Evolutionary conservation across 2,113 vertebrate genomes (phyloP).

Genomic region (Genyomyrus donnyi): DNA sequence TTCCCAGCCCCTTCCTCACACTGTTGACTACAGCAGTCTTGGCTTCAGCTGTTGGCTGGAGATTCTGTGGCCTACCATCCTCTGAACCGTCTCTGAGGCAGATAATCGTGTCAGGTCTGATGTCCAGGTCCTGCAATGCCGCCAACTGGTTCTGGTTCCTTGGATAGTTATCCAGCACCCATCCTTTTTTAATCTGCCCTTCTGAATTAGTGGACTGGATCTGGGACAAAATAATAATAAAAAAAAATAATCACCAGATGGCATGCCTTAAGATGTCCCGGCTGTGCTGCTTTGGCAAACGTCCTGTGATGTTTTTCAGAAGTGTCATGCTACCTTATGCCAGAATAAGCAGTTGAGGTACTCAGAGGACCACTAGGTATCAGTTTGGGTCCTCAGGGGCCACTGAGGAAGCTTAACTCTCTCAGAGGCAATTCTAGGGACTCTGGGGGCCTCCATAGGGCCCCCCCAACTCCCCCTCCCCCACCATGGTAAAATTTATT

Average conservation of each 20-base stretch:
- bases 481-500: too few species aligned
- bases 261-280: not conserved
- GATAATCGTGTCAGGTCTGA: conserved; percentile 71
- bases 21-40: not conserved
- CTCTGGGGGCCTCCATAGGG: too few species aligned
- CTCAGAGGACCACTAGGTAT: not conserved
- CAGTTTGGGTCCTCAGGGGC: not conserved
- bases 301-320: not conserved
- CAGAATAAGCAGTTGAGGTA: not conserved
- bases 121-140: conserved; percentile 53
- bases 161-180: conserved; percentile 86
- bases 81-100: conserved; percentile 61
- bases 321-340: not conserved
- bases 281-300: not conserved
- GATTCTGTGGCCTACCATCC: conserved; percentile 51
- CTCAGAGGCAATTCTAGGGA: not conserved
- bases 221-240: conserved; percentile 49
- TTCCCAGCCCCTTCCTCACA: not conserved
- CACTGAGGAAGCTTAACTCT: not conserved
- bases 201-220: conserved; percentile 51
- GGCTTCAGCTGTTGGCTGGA: not conserved
- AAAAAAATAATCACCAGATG: not conserved
- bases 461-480: too few species aligned
- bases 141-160: conserved; percentile 57
- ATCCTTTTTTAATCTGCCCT: conserved; percentile 63